Evolutionary conservation across 2,113 vertebrate species (phyloP).

Genomic region (Recurvirostra avosetta): DNA sequence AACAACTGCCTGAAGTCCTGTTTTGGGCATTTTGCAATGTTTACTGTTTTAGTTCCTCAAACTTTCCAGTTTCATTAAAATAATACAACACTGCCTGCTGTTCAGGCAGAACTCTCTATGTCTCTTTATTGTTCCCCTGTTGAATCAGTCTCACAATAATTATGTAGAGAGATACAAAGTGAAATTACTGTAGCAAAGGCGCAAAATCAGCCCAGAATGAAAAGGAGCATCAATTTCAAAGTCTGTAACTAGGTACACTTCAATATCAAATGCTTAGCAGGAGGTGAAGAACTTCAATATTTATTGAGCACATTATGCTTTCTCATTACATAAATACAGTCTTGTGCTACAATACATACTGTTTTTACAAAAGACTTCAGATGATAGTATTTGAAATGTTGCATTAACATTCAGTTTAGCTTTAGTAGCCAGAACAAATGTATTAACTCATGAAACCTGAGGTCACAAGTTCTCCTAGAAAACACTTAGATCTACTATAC

Average conservation of each 20-base stretch:
- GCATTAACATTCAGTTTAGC: slow-evolving; percentile 22
- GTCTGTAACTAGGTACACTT: slow-evolving; percentile 27
- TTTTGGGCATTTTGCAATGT: not conserved
- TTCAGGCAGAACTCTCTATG: not conserved
- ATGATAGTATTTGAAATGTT: not conserved
- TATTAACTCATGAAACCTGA: not conserved
- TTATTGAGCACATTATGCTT: slow-evolving; percentile 46
- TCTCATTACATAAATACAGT: slow-evolving; percentile 30
- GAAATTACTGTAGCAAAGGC: slow-evolving; percentile 36
- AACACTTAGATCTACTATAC: not conserved
- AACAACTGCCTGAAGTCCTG: not conserved
- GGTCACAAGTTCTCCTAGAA: not conserved
- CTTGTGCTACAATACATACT: not conserved
- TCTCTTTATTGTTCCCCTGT: not conserved
- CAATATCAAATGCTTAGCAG: slow-evolving; percentile 42
- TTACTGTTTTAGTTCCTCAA: not conserved
- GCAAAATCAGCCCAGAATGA: slow-evolving; percentile 45
- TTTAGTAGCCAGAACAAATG: slow-evolving; percentile 11
- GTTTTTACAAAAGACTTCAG: slow-evolving; percentile 20
- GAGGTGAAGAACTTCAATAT: slow-evolving; percentile 57
- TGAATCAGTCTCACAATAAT: slow-evolving; percentile 32
- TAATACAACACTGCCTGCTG: not conserved
- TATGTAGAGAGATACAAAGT: slow-evolving; percentile 26
- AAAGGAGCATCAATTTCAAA: slow-evolving; percentile 51
- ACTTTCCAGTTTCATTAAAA: slow-evolving; percentile 6